Evolutionary conservation across 2,797 vertebrate genomes (phyloP).

Genomic region (Myotis pilosus): DNA sequence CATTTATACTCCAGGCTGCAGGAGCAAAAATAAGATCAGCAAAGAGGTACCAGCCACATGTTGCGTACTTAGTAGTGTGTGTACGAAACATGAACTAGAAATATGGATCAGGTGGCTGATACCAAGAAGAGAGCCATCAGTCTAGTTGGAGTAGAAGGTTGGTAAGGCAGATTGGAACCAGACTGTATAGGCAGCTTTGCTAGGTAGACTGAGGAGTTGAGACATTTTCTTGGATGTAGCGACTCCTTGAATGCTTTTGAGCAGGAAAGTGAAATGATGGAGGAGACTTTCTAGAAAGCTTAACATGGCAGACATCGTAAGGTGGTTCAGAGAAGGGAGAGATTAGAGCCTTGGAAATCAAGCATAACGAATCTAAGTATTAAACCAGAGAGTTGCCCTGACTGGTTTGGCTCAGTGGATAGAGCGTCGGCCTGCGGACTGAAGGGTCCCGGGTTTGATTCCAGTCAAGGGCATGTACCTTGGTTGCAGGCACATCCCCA

Average conservation of each 20-base stretch:
- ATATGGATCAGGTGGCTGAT: neutral
- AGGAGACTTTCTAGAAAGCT: conserved; percentile 32
- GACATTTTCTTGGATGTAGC: neutral
- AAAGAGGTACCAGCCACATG: neutral
- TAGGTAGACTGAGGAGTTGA: neutral
- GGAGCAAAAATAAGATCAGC: neutral
- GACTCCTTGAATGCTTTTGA: neutral
- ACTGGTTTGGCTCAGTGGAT: no score
- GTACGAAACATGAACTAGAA: neutral
- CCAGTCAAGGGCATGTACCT: no score
- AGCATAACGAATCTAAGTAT: neutral
- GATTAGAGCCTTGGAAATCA: neutral
- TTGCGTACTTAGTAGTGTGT: neutral
- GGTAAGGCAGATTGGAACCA: neutral
- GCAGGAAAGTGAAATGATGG: neutral
- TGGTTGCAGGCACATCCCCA: no score
- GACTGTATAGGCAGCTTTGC: neutral
- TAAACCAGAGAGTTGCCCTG: neutral
- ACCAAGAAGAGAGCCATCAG: neutral
- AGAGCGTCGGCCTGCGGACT: no score
- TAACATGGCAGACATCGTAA: neutral
- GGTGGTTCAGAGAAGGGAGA: neutral
- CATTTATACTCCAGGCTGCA: neutral
- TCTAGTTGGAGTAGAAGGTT: neutral
- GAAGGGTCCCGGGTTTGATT: no score